Evolutionary conservation across 2,888 invertebrate genomes (phyloP), one percentile per base, ranked within the genome.

Genomic region (Cryptus armator): DNA sequence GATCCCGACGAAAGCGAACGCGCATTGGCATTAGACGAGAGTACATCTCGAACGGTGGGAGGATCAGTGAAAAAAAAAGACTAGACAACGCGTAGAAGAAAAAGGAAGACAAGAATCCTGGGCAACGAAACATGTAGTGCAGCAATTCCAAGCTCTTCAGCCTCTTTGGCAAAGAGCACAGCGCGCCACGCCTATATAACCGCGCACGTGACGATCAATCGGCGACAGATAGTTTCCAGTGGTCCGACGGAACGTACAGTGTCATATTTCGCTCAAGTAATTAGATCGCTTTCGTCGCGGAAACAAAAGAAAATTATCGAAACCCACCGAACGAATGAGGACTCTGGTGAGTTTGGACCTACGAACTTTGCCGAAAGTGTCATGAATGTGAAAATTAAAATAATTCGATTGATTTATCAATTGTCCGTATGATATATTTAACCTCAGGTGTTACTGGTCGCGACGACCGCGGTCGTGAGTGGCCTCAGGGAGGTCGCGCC

Each of bases 401-500:
- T 37, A 7, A 37, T 9, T 7, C 37, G 37, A 37, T 37, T 37
- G 37, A 37, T 37, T 4, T 37, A 0, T 9, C 37, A 9, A 37
- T 37, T 37, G 37, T 37, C 37, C 9, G 5, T 1, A 37, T 24
- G 24, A 19, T 56, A 10, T 10, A 19, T 81, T 71, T 51, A 12
- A 53, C 81, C 76, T 24, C 86, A 92, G 92, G 87, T 90, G 32
- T 82, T 91, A 66, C 67, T 92, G 74, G 76, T 89, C 46, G 86
- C 74, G 68, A 87, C 88, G 84, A 83, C 86, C 29, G 79, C 88
- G 84, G 87, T 88, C 75, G 87, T 83, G 3, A 83, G 71, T 2
- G 90, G 89, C 6, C 89, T 87, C 53, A 85, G 87, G 48, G 85
- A 89, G 14, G 76, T 84, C 10, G 82, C 44, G 0, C 85, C 88